Base-by-base conservation (phyloP, 1,140 invertebrate species). In the Pseudomyrmex flavicornis region DNA sequence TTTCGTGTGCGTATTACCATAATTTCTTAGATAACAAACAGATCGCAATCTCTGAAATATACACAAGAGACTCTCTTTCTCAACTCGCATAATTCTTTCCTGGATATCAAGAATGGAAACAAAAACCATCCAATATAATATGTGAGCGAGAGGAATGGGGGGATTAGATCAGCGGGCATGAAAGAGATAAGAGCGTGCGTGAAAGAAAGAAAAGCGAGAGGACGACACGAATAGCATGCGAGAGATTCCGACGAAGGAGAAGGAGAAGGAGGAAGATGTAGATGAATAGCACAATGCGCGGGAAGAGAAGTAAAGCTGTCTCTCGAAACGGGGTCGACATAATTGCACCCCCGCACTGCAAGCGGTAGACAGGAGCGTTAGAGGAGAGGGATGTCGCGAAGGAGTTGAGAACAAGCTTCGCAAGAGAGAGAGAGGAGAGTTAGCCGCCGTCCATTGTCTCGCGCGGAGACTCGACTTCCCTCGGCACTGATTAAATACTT, bases 401-500 rank as follows among this genome's bases (percentile, higher is more conserved):
- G 22, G 58, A 1, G 56, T 26, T 20, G 46, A 58, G 58, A 52
- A 9, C 12, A 62, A 61, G 35, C 73, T 48, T 63, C 59, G 82
- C 54, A 68, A 54, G 75, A 66, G 35, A 35, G 35, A 35, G 35
- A 35, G 35, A 35, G 35, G 7, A 35, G 90, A 87, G 87, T 91
- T 85, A 89, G 91, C 89, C 90, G 89, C 84, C 90, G 85, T 91
- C 92, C 90, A 93, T 93, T 93, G 92, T 93, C 92, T 93, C 90
- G 89, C 90, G 88, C 90, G 91, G 91, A 77, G 74, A 90, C 58
- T 91, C 91, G 90, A 85, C 82, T 89, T 35, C 35, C 7, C 35
- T 35, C 87, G 91, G 90, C 89, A 90, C 92, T 93, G 93, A 93
- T 93, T 93, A 93, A 93, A 93, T 93, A 93, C 93, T 93, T 93